Percentiles rank a stretch among this genome's conserved stretches.
phyloP scores from a whole-genome alignment of 2,113 vertebrate species.

The Bostrychus sinensis region DNA sequence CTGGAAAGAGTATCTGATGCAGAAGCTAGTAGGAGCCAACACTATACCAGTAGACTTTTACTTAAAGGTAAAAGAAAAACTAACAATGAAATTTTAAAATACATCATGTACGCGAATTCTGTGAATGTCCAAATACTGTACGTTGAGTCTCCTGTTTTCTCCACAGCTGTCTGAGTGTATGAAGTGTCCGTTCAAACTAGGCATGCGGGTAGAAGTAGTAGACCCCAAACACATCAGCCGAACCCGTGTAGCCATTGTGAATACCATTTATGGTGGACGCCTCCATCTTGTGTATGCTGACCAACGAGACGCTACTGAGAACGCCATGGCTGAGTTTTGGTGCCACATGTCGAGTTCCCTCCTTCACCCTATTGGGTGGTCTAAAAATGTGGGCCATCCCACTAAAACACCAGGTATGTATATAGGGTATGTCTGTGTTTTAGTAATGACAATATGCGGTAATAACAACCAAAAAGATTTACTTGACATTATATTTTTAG shows the following conservation, averaged over 20 bases:
- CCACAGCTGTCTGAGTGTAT: conserved; percentile 88
- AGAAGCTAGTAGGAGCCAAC: conserved; percentile 86
- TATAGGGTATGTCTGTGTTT: background rate
- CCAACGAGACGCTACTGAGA: conserved; percentile 72
- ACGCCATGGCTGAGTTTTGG: conserved; percentile 86
- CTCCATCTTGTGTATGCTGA: conserved; percentile 89
- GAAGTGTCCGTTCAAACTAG: conserved; percentile 85
- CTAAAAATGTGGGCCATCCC: conserved; percentile 86
- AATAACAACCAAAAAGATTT: conserved; percentile 80
- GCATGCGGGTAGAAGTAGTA: conserved; percentile 93
- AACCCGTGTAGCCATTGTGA: conserved; percentile 86
- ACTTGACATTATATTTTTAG: conserved; percentile 1
- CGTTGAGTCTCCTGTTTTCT: background rate
- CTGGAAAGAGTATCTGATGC: conserved; percentile 94
- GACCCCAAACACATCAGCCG: conserved; percentile 87
- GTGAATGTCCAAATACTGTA: background rate
- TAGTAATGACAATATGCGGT: background rate
- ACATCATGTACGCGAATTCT: too few species aligned
- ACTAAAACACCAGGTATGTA: conserved; percentile 82
- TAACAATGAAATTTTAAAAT: background rate
- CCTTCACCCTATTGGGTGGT: conserved; percentile 93
- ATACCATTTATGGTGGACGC: conserved; percentile 87
- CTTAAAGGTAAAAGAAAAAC: conserved; percentile 82
- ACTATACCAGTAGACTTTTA: conserved; percentile 95
- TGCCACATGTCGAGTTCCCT: conserved; percentile 95